Base-by-base conservation (phyloP, 2,113 vertebrate species). In the Muscicapa adusta region DNA sequence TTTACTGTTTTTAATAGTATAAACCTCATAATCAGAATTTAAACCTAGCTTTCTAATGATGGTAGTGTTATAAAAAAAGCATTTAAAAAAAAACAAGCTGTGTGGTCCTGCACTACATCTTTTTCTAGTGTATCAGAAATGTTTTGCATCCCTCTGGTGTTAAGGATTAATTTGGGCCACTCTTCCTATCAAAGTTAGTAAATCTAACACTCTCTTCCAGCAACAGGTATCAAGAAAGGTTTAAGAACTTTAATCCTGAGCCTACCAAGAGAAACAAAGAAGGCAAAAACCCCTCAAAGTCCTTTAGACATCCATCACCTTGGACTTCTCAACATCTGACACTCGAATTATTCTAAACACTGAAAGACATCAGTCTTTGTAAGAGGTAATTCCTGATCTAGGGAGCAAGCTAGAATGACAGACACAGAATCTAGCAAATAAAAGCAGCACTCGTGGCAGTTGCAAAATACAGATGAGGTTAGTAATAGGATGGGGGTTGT, bases 201-300 rank as follows among this genome's bases (percentile, higher is more conserved):
- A 76, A 90, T 20, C 15, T 51, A 63, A 58, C 65, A 48, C 43
- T 85, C 17, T 51, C 62, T 81, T 73, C 58, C 74, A 54, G 63
- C 38, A 83, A 33, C 51, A 62, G 58, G 7, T 28, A 50, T 7
- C 34, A 77, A 79, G 10, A 38, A 34, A 60, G 18, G 11, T 76
- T 20, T 67, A 63, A 73, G 10, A 24, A 67, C 43, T 61, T 51
- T 18, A 58, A 56, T 92, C 58, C 58, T 85, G 79, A 87, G 66
- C 31, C 68, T 87, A 51, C 33, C 34, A 66, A 89, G 18, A 53
- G 38, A 50, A 79, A 74, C 34, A 33, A 68, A 53, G 9, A 45
- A 20, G 1, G 10, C 12, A 48, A 50, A 62, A 63, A 0, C 2
- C 1, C 9, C 12, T 60, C 29, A 5, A 18, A 28, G 18, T 67